These are phyloP conservation scores for Koerneria pararmatus DNA, from an alignment of 2,888 invertebrate species.

Conservation along the genomic window DNA sequence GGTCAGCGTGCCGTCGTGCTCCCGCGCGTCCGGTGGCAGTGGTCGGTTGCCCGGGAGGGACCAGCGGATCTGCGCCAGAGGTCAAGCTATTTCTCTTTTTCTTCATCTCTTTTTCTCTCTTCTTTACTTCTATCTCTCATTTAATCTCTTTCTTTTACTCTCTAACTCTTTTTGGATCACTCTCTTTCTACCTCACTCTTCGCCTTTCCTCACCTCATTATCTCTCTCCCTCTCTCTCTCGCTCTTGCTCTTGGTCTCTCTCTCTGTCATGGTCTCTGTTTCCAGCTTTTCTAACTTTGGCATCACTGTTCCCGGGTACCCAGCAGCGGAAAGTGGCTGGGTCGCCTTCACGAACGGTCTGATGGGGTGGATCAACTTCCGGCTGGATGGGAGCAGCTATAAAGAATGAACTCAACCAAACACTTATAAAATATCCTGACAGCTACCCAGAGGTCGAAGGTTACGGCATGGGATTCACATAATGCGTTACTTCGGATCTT, in stretches of 20 bases:
- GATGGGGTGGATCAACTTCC: constrained; percentile 65
- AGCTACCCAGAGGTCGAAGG: neutral
- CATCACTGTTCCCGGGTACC: constrained; percentile 67
- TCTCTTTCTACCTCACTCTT: too few species aligned
- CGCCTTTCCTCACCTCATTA: too few species aligned
- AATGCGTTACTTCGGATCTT: neutral
- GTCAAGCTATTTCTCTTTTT: neutral
- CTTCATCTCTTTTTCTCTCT: neutral
- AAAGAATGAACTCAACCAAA: neutral
- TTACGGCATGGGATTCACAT: neutral
- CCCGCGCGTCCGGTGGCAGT: constrained; percentile 31
- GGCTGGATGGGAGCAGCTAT: constrained; percentile 33
- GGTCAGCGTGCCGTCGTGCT: constrained; percentile 30
- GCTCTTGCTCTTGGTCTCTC: too few species aligned
- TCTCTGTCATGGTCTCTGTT: too few species aligned
- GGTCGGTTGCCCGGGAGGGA: constrained; percentile 22
- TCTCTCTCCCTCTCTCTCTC: too few species aligned
- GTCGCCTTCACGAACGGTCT: constrained; percentile 70
- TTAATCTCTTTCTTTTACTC: too few species aligned
- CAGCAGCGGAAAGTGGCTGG: constrained; percentile 73
- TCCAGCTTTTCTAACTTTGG: constrained; percentile 12
- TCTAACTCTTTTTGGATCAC: too few species aligned
- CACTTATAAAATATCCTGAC: neutral
- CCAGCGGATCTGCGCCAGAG: constrained; percentile 16
- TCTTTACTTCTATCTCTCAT: too few species aligned